These are phyloP conservation scores for Dryomyza anilis DNA, from an alignment of 2,888 invertebrate species.

Conservation along the genomic window DNA sequence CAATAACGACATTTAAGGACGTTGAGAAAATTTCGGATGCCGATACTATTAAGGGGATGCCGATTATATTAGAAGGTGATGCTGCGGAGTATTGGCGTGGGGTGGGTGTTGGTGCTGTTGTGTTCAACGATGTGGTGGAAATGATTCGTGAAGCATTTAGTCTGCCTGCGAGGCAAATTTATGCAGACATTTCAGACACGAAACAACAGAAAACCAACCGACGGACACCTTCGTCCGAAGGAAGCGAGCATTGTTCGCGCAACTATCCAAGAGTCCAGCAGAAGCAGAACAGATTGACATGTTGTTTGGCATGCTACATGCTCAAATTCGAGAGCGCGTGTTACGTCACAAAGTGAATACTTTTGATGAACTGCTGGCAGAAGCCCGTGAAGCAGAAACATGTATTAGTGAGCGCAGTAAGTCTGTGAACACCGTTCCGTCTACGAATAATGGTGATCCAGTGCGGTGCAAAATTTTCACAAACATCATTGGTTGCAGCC, in stretches of 20 bases:
- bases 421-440: not conserved
- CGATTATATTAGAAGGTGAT: too few species aligned
- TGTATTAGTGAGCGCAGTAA: conserved; percentile 5
- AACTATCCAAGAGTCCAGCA: conserved; percentile 9
- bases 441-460: not conserved
- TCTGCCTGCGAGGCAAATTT: too few species aligned
- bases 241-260: conserved; percentile 24
- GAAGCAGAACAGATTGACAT: conserved; percentile 26
- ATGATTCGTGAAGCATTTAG: too few species aligned
- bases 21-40: too few species aligned
- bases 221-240: conserved; percentile 31
- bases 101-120: too few species aligned
- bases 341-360: conserved; percentile 9
- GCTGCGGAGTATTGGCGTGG: too few species aligned
- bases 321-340: not conserved
- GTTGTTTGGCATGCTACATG: conserved; percentile 23
- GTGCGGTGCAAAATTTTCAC: too few species aligned
- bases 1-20: too few species aligned
- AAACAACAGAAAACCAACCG: conserved; percentile 29
- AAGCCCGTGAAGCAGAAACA: conserved; percentile 28
- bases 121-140: too few species aligned
- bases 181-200: too few species aligned
- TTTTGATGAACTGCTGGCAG: conserved; percentile 26
- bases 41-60: too few species aligned
- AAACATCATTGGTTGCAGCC: too few species aligned